Conservation (phyloP, 2,888 invertebrate genomes). For the Pseudeuparius sepicola region DNA sequence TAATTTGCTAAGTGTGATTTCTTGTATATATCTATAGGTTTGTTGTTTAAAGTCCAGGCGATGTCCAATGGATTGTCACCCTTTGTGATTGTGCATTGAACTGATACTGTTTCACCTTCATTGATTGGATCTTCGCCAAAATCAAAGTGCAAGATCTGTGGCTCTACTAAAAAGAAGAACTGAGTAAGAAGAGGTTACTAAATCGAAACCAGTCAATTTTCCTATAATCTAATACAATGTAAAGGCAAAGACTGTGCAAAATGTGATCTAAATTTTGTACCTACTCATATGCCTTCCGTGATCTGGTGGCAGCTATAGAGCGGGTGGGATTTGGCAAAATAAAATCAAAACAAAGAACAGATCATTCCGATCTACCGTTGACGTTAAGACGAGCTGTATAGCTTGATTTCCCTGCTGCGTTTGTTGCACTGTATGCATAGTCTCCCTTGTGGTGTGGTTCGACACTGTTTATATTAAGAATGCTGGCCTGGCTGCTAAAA, state of each 20-base stretch:
- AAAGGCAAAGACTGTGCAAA: constrained; percentile 17
- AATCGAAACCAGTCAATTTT: no score
- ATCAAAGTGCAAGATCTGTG: constrained; percentile 47
- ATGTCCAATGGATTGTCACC: constrained; percentile 66
- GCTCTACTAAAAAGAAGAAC: constrained; percentile 38
- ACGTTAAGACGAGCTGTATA: constrained; percentile 32
- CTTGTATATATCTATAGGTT: constrained; percentile 41
- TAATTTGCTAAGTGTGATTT: constrained; percentile 46
- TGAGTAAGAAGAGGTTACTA: no score
- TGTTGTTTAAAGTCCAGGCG: constrained; percentile 63
- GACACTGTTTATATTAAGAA: constrained; percentile 63
- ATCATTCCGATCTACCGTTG: constrained; percentile 27
- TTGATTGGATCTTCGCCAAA: constrained; percentile 51
- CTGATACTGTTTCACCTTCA: constrained; percentile 58
- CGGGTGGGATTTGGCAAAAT: no score
- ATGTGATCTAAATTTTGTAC: constrained; percentile 17
- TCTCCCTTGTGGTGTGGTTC: constrained; percentile 63
- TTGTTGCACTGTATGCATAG: constrained; percentile 61
- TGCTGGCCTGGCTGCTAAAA: constrained; percentile 43
- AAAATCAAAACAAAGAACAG: no score
- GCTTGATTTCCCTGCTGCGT: constrained; percentile 42
- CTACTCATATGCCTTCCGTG: constrained; percentile 15
- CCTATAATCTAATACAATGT: no score
- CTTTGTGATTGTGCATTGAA: constrained; percentile 58
- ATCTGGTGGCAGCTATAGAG: no score